A percentile compares a stretch with the other conserved stretches of the same genome.
These are phyloP conservation scores for Brachypalpus laphriformis DNA, from an alignment of 2,888 invertebrate genomes.

Conservation along the genomic window DNA sequence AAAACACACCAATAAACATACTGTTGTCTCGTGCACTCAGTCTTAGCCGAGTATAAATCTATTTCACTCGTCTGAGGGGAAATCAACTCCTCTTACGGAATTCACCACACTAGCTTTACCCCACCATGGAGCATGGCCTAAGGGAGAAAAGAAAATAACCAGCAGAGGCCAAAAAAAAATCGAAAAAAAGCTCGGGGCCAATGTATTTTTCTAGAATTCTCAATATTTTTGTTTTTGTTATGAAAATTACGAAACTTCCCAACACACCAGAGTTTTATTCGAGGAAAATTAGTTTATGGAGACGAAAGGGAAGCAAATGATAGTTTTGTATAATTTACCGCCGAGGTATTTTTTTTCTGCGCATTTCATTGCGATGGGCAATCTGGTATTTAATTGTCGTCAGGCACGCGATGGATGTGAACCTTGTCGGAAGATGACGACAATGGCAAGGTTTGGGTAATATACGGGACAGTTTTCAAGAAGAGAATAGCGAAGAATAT, in stretches of 20 bases:
- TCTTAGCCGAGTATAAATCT: background rate
- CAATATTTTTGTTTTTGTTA: conserved; percentile 48
- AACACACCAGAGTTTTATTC: background rate
- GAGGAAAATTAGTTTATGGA: background rate
- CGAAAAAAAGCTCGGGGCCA: conserved; percentile 20
- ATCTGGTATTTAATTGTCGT: conserved; percentile 14
- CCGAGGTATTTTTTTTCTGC: conserved; percentile 47
- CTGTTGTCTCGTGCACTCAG: conserved; percentile 28
- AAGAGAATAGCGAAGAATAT: conserved; percentile 15
- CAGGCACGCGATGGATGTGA: conserved; percentile 48
- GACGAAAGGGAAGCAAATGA: background rate
- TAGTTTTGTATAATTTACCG: conserved; percentile 3
- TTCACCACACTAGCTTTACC: conserved; percentile 35
- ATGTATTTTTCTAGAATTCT: conserved; percentile 27
- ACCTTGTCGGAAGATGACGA: background rate
- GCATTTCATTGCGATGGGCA: conserved; percentile 37
- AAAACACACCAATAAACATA: conserved; percentile 29
- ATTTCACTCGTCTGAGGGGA: conserved; percentile 26
- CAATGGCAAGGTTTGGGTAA: background rate
- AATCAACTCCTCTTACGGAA: background rate
- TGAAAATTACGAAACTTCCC: conserved; percentile 10
- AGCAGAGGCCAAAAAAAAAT: background rate
- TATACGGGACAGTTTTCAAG: conserved; percentile 11
- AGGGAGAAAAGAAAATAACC: conserved; percentile 17
- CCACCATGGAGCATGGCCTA: conserved; percentile 2